Conservation (phyloP, 2,888 invertebrate species). For the Lasius platythorax region DNA sequence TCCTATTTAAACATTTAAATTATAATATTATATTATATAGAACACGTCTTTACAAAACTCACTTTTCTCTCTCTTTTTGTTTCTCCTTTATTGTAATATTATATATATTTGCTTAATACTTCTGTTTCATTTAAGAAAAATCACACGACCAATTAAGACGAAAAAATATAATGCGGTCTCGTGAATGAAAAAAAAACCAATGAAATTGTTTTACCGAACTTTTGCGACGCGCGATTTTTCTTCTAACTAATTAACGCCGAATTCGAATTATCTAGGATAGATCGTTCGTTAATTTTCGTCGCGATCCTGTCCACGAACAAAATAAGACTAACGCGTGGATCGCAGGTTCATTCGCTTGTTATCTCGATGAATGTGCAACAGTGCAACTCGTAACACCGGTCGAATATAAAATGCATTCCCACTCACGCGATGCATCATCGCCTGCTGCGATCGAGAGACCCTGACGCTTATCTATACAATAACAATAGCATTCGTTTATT, state of each 20-base stretch:
- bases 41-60: no score
- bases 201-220: slow-evolving; percentile 39
- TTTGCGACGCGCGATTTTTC: slow-evolving; percentile 56
- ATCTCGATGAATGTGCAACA: no score
- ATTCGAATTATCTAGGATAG: not conserved
- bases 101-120: slow-evolving; percentile 78
- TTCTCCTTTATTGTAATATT: slow-evolving; percentile 74
- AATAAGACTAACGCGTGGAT: not conserved
- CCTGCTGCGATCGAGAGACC: not conserved
- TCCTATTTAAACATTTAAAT: not conserved
- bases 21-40: not conserved
- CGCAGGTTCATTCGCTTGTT: no score
- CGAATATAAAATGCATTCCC: slow-evolving; percentile 12
- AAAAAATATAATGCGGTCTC: slow-evolving; percentile 70
- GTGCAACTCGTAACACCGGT: no score
- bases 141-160: slow-evolving; percentile 74
- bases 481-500: not conserved
- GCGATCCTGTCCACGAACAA: slow-evolving; percentile 8
- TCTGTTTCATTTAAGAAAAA: slow-evolving; percentile 78
- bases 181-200: slow-evolving; percentile 35
- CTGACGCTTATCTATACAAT: not conserved
- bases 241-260: slow-evolving; percentile 24
- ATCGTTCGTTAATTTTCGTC: not conserved
- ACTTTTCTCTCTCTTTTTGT: slow-evolving; percentile 62
- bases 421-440: slow-evolving; percentile 8